phyloP scores from a whole-genome alignment of 2,888 invertebrate genomes.

The Norana najaformis region DNA sequence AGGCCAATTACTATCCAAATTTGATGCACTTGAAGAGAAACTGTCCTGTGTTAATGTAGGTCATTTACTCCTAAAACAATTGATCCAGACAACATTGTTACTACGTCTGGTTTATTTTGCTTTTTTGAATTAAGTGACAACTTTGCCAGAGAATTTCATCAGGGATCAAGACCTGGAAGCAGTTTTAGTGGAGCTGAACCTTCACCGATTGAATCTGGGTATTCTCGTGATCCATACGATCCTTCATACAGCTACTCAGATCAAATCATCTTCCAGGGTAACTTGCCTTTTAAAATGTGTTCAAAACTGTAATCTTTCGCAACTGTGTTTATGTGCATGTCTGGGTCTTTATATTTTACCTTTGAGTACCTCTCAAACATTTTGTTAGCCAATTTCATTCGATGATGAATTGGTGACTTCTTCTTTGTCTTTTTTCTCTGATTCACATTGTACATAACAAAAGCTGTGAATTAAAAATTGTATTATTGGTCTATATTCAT shows the following conservation, averaged over 20 bases:
- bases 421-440: neutral
- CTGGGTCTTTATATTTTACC: neutral
- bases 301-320: neutral
- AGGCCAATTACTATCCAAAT: neutral
- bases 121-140: constrained; percentile 38
- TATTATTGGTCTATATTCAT: neutral
- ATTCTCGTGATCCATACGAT: neutral
- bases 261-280: neutral
- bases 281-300: neutral
- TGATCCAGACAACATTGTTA: no score
- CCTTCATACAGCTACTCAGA: neutral
- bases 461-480: neutral
- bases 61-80: neutral
- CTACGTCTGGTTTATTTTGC: neutral
- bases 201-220: neutral
- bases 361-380: neutral
- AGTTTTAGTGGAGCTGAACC: constrained; percentile 36
- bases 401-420: neutral
- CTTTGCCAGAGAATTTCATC: constrained; percentile 44
- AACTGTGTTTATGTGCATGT: neutral
- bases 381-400: neutral
- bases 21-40: neutral
- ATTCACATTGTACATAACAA: neutral
- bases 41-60: neutral
- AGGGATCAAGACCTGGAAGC: constrained; percentile 45